Evolutionary conservation across 2,888 invertebrate species (phyloP).

Genomic region (Lasioglossum pauxillum): DNA sequence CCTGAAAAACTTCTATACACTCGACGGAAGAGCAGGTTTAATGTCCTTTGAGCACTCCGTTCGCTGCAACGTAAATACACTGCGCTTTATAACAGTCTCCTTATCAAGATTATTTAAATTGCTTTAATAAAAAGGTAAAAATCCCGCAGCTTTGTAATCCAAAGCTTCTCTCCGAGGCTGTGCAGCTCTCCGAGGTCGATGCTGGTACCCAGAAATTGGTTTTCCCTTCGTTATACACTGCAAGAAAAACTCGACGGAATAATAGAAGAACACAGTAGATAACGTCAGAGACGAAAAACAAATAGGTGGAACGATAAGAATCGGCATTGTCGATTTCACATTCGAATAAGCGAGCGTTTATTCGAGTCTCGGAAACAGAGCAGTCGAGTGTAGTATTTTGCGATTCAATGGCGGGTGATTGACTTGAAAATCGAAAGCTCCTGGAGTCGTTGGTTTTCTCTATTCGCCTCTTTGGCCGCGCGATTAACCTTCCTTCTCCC

Average conservation of each 20-base stretch:
- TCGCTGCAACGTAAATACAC: not conserved
- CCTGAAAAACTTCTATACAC: not conserved
- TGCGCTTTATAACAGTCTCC: not conserved
- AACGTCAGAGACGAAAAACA: not conserved
- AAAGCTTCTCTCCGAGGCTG: not conserved
- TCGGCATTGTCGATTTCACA: slow-evolving; percentile 4
- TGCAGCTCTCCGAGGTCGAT: not conserved
- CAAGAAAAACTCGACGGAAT: not conserved
- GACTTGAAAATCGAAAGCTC: slow-evolving; percentile 44
- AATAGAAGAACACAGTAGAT: slow-evolving; percentile 9
- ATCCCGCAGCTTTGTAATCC: not conserved
- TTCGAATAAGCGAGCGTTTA: slow-evolving; percentile 6
- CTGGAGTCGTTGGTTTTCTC: not conserved
- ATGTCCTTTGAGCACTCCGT: not conserved
- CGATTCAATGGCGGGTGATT: slow-evolving; percentile 36
- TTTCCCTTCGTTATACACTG: not conserved
- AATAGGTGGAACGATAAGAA: slow-evolving; percentile 9
- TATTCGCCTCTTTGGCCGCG: not conserved
- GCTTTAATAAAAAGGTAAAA: slow-evolving; percentile 3
- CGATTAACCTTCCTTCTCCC: not conserved
- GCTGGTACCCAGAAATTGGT: not conserved
- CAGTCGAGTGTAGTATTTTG: slow-evolving; percentile 27
- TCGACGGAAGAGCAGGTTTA: not conserved
- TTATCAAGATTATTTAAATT: slow-evolving; percentile 4
- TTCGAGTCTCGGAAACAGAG: slow-evolving; percentile 7